Percentiles rank a stretch among this genome's conserved stretches.
phyloP scores from a whole-genome alignment of 1,140 invertebrate species.

The Chionoecetes opilio region DNA sequence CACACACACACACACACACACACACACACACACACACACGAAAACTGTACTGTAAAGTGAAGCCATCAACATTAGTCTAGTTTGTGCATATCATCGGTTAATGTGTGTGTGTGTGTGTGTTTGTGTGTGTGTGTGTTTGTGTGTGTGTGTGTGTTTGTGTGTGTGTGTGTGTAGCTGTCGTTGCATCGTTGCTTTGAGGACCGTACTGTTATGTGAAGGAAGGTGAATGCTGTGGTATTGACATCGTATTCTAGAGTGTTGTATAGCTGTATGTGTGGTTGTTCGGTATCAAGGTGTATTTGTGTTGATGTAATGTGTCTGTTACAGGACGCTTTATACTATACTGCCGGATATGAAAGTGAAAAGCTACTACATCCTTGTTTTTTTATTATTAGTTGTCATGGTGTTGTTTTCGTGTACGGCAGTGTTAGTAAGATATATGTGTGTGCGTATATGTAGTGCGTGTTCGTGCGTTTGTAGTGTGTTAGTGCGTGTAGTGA shows the following conservation, averaged over 20 bases:
- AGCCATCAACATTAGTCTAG: background rate
- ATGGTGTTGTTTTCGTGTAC: background rate
- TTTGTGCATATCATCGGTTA: background rate
- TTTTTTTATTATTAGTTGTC: background rate
- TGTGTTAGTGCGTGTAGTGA: too few relatives aligned
- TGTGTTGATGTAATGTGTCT: too few relatives aligned
- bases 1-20: constrained; percentile 27
- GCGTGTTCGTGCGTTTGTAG: background rate
- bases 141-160: background rate
- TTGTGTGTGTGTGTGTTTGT: background rate
- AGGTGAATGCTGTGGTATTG: background rate
- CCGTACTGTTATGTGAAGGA: background rate
- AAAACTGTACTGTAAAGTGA: background rate
- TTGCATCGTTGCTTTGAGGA: background rate
- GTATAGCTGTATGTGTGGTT: too few relatives aligned
- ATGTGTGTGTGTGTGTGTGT: constrained; percentile 4
- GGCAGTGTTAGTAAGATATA: background rate
- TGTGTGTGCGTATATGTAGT: constrained; percentile 11
- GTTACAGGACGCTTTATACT: too few relatives aligned
- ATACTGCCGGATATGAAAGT: too few relatives aligned
- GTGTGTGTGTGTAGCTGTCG: background rate
- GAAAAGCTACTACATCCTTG: background rate
- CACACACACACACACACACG: constrained; percentile 3
- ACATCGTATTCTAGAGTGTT: background rate
- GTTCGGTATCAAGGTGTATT: too few relatives aligned